phyloP scores from a whole-genome alignment of 2,113 vertebrate species.

The Peromyscus maniculatus region DNA sequence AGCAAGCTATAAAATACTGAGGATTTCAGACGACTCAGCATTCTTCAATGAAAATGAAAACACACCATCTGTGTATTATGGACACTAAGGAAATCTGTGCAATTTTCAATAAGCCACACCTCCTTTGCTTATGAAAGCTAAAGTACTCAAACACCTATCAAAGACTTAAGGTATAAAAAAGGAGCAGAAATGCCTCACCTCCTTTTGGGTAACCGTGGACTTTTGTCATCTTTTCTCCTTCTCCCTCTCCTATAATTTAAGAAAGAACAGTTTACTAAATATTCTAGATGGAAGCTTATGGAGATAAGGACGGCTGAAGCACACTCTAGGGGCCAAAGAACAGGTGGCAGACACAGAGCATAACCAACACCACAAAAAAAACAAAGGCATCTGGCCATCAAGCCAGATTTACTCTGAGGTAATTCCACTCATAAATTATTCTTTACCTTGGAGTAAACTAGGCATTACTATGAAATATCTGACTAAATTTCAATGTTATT shows the following conservation, averaged over 20 bases:
- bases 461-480: neutral
- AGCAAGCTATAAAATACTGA: neutral
- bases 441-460: neutral
- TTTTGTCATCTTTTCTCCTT: conserved; percentile 98
- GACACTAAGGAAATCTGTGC: neutral
- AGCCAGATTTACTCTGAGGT: neutral
- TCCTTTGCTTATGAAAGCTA: neutral
- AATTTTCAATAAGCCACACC: neutral
- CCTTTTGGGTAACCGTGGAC: conserved; percentile 96
- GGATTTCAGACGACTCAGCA: conserved; percentile 14
- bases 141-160: neutral
- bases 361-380: neutral
- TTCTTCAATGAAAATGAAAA: neutral
- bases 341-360: neutral
- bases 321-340: neutral
- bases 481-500: conserved; percentile 14
- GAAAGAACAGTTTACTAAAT: conserved; percentile 54
- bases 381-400: neutral
- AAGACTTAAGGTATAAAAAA: neutral
- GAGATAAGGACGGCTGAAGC: neutral
- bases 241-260: conserved; percentile 92
- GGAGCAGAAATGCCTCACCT: conserved; percentile 86
- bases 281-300: neutral
- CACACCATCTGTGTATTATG: neutral
- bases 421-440: conserved; percentile 12